These are phyloP conservation scores for Epistrophe eligans DNA, from an alignment of 2,888 invertebrate genomes.

Conservation along the genomic window DNA sequence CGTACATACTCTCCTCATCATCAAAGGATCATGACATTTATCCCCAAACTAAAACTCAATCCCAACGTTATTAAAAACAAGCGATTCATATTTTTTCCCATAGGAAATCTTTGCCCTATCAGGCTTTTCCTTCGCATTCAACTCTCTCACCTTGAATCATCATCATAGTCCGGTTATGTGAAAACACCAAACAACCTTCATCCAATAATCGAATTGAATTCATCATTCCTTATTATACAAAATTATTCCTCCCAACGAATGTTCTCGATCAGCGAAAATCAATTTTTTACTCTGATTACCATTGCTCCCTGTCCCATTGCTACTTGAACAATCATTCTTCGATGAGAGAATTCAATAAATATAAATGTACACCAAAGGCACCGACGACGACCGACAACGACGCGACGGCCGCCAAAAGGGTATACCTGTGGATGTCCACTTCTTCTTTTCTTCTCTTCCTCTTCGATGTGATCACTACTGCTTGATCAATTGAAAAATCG, in stretches of 20 bases:
- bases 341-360: conserved; percentile 63
- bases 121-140: neutral
- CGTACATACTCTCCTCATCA: too few relatives aligned
- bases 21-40: neutral
- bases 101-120: conserved; percentile 16
- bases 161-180: neutral
- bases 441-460: neutral
- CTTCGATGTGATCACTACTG: conserved; percentile 44
- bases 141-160: conserved; percentile 47
- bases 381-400: neutral
- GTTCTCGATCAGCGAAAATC: conserved; percentile 64
- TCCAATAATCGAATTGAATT: conserved; percentile 64
- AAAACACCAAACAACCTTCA: neutral
- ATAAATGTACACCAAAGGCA: conserved; percentile 24
- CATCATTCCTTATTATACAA: conserved; percentile 51
- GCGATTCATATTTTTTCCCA: conserved; percentile 42
- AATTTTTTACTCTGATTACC: conserved; percentile 74
- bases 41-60: neutral
- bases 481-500: conserved; percentile 72
- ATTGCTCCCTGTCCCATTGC: conserved; percentile 57
- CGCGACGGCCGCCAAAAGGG: conserved; percentile 45
- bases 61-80: neutral
- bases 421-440: conserved; percentile 1
- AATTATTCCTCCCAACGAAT: conserved; percentile 40
- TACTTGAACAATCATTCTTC: conserved; percentile 44